phyloP scores from a whole-genome alignment of 2,888 invertebrate genomes.

The Trichopoda pennipes region DNA sequence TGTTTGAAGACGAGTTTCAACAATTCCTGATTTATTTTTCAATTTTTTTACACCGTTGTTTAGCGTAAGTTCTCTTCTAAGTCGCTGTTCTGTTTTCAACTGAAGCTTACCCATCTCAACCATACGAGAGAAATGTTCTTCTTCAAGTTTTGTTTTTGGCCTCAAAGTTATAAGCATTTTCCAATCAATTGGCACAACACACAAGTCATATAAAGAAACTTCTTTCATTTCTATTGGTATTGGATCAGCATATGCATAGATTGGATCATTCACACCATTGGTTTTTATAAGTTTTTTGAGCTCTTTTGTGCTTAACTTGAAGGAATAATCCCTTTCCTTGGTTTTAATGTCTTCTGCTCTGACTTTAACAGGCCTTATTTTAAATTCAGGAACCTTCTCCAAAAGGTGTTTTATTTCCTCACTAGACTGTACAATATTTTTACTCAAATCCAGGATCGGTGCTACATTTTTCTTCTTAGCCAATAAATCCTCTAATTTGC shows the following conservation, averaged over 20 bases:
- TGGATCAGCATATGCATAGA: slow-evolving; percentile 85
- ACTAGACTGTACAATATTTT: slow-evolving; percentile 87
- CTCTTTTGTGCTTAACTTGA: slow-evolving; percentile 88
- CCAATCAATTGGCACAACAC: slow-evolving; percentile 94
- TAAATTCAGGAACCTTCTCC: slow-evolving; percentile 94
- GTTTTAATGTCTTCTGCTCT: slow-evolving; percentile 89
- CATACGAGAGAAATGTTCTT: slow-evolving; percentile 92
- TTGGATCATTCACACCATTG: slow-evolving; percentile 78
- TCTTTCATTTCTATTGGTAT: slow-evolving; percentile 89
- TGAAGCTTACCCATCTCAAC: slow-evolving; percentile 91
- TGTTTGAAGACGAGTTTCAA: slow-evolving; percentile 88
- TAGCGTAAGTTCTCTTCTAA: slow-evolving; percentile 85
- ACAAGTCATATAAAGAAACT: slow-evolving; percentile 84
- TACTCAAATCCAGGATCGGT: slow-evolving; percentile 91
- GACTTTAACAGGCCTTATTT: slow-evolving; percentile 93
- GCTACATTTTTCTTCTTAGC: slow-evolving; percentile 92
- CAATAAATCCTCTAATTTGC: slow-evolving; percentile 91
- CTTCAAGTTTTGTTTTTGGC: slow-evolving; percentile 91
- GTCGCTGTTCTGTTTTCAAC: slow-evolving; percentile 86
- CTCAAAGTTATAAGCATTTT: slow-evolving; percentile 94
- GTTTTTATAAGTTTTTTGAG: slow-evolving; percentile 81
- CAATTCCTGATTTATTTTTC: slow-evolving; percentile 91
- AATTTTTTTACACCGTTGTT: slow-evolving; percentile 87
- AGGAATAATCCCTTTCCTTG: slow-evolving; percentile 87
- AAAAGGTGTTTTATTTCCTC: slow-evolving; percentile 91